These are phyloP conservation scores for Dicyrtoma fusca DNA, from an alignment of 2,888 invertebrate genomes.

Conservation along the genomic window DNA sequence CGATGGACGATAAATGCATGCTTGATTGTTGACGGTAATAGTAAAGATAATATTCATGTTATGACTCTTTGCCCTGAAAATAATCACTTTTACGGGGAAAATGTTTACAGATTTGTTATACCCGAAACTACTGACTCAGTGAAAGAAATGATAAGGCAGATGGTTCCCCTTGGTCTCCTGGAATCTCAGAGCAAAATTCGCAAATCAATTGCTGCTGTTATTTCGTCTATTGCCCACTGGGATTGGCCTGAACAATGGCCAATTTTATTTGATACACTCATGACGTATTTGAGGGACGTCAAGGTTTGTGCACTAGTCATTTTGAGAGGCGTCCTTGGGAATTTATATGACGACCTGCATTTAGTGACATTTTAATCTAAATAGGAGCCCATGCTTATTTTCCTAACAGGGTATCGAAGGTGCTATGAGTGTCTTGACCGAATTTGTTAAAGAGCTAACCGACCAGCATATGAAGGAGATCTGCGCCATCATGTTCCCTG, in stretches of 20 bases:
- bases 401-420: conserved; percentile 68
- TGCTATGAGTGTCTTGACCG: conserved; percentile 72
- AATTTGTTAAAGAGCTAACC: conserved; percentile 70
- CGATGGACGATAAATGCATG: not conserved
- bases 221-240: conserved; percentile 72
- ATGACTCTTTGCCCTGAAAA: not conserved
- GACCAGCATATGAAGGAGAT: conserved; percentile 69
- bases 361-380: no score
- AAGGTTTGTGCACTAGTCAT: conserved; percentile 60
- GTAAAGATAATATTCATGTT: not conserved
- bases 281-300: conserved; percentile 67
- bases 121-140: conserved; percentile 65
- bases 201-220: conserved; percentile 67
- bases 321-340: not conserved
- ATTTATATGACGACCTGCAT: no score
- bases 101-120: conserved; percentile 60
- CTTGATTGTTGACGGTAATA: not conserved
- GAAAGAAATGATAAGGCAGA: conserved; percentile 68
- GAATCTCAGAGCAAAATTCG: conserved; percentile 69
- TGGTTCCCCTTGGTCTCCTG: conserved; percentile 68
- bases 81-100: not conserved
- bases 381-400: not conserved
- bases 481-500: conserved; percentile 71
- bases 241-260: conserved; percentile 77
- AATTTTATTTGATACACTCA: conserved; percentile 69